These are phyloP conservation scores for Actias luna DNA, from an alignment of 2,888 invertebrate species.

Conservation along the genomic window DNA sequence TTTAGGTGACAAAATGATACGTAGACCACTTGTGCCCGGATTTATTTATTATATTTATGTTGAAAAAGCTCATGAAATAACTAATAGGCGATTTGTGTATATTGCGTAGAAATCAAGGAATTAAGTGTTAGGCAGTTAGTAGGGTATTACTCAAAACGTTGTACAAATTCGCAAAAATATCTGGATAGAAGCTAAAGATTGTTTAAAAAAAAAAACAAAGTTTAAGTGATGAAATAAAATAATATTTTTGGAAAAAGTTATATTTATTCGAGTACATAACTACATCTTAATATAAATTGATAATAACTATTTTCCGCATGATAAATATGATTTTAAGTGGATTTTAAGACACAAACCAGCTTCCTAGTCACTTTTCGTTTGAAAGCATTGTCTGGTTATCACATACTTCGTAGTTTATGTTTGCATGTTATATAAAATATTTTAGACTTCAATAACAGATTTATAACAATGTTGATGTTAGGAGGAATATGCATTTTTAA, in stretches of 20 bases:
- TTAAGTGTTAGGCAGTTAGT: no score
- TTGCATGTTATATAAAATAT: conserved; percentile 60
- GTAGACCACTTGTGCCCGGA: no score
- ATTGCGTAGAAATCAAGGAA: no score
- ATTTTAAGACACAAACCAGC: conserved; percentile 67
- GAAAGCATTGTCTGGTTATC: conserved; percentile 59
- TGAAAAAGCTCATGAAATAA: no score
- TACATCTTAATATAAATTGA: conserved; percentile 81
- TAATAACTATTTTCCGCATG: conserved; percentile 78
- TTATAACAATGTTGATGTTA: conserved; percentile 51
- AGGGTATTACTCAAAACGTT: no score
- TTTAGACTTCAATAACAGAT: conserved; percentile 53
- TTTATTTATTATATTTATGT: no score
- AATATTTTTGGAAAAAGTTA: conserved; percentile 73
- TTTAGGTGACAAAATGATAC: no score
- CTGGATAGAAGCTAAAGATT: background rate
- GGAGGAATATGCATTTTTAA: conserved; percentile 51
- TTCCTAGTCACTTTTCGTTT: conserved; percentile 50
- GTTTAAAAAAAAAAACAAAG: background rate
- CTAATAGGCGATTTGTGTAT: no score
- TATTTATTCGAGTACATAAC: conserved; percentile 83
- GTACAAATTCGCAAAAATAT: no score
- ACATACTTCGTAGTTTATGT: conserved; percentile 62
- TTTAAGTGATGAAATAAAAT: conserved; percentile 40
- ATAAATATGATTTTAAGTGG: conserved; percentile 77